A percentile compares a stretch with the other conserved stretches of the same genome.
Conservation (phyloP, 2,797 vertebrate genomes). For the Ciconia nigra region DNA sequence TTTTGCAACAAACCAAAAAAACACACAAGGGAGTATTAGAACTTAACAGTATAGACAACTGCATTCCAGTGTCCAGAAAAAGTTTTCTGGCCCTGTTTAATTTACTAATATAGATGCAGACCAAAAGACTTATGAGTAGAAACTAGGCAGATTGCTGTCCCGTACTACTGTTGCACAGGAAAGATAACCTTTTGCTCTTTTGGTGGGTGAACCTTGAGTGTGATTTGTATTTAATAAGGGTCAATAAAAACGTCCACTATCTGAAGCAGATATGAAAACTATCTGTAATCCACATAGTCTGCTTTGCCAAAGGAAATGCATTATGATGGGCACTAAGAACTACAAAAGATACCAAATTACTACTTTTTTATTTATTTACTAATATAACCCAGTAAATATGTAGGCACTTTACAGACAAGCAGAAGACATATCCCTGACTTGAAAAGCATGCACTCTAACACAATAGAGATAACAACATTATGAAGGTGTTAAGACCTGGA, state of each 20-base stretch:
- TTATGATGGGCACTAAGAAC: neutral
- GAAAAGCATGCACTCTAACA: neutral
- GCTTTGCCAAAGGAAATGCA: neutral
- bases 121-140: neutral
- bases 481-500: slow-evolving; percentile 60
- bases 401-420: neutral
- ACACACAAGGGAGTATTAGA: neutral
- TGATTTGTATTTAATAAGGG: neutral
- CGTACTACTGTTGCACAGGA: neutral
- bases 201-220: neutral
- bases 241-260: neutral
- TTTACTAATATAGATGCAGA: neutral
- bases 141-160: neutral
- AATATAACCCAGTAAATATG: neutral
- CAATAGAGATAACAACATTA: slow-evolving; percentile 7
- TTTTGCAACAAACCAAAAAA: neutral
- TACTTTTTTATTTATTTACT: neutral
- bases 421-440: neutral
- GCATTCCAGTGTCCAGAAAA: neutral
- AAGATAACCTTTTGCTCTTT: neutral
- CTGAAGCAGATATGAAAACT: neutral
- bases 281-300: neutral
- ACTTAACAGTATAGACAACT: neutral
- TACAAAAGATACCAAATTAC: neutral
- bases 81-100: neutral